Evolutionary conservation across 2,113 vertebrate genomes (phyloP).

Genomic region (Trinectes maculatus): DNA sequence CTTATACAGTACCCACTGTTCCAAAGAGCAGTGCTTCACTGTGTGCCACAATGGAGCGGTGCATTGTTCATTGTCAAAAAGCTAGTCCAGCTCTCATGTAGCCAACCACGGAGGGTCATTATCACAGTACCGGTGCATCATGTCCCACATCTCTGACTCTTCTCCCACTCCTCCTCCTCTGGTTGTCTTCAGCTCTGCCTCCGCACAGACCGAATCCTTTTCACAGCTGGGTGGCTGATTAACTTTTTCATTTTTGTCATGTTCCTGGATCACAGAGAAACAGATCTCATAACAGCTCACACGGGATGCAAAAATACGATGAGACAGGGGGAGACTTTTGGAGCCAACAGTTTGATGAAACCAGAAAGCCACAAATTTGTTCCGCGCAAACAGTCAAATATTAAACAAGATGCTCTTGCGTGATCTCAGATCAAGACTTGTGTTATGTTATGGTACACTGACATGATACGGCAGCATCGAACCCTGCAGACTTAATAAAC

Average conservation of each 20-base stretch:
- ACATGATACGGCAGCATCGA: no score
- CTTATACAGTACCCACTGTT: not conserved
- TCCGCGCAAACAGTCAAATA: not conserved
- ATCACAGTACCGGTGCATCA: conserved; percentile 32
- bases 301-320: not conserved
- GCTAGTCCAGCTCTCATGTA: not conserved
- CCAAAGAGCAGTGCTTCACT: not conserved
- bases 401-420: not conserved
- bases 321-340: not conserved
- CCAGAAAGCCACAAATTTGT: not conserved
- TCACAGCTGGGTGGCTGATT: not conserved
- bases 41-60: not conserved
- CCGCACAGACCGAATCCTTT: not conserved
- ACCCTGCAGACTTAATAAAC: no score
- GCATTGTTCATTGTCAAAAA: conserved; percentile 18
- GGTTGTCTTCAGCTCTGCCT: conserved; percentile 1
- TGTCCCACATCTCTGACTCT: conserved; percentile 31
- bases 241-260: not conserved
- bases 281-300: conserved; percentile 3
- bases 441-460: no score
- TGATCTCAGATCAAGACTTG: not conserved
- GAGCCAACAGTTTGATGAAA: not conserved
- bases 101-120: conserved; percentile 3
- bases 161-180: not conserved
- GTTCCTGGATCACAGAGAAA: conserved; percentile 4